phyloP scores from a whole-genome alignment of 2,797 vertebrate genomes.

The Selene dorsalis region DNA sequence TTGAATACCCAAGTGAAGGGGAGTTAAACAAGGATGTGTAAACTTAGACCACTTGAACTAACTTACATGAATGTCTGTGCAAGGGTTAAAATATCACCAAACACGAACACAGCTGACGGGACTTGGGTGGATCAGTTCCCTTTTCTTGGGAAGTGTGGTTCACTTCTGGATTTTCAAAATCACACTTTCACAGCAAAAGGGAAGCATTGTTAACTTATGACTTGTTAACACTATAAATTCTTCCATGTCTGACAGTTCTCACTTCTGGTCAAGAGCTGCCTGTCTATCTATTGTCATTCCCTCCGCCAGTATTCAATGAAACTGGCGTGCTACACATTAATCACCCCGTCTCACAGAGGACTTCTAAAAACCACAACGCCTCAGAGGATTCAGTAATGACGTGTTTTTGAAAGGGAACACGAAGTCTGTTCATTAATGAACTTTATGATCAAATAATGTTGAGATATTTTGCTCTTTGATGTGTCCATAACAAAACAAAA shows the following conservation, averaged over 20 bases:
- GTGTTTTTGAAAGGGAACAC: slow-evolving; percentile 16
- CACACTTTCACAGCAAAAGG: slow-evolving; percentile 10
- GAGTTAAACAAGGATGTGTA: background rate
- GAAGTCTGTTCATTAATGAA: background rate
- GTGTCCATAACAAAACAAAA: background rate
- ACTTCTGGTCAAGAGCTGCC: background rate
- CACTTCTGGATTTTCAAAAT: slow-evolving; percentile 39
- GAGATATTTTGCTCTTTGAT: background rate
- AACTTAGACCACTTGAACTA: too few species aligned
- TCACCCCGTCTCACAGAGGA: slow-evolving; percentile 9
- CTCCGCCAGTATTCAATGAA: background rate
- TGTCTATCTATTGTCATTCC: background rate
- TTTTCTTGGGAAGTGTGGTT: slow-evolving; percentile 39
- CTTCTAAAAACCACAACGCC: slow-evolving; percentile 43
- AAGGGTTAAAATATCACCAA: background rate
- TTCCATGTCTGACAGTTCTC: background rate
- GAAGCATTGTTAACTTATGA: background rate
- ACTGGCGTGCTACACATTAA: background rate
- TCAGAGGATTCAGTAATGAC: background rate
- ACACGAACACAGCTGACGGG: too few species aligned
- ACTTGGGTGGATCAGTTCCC: slow-evolving; percentile 18
- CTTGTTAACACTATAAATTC: too few species aligned
- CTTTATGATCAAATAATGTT: background rate
- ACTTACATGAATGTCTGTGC: background rate
- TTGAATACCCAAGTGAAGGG: background rate